Conservation (phyloP, 1,140 invertebrate genomes). For the Penaeus chinensis region DNA sequence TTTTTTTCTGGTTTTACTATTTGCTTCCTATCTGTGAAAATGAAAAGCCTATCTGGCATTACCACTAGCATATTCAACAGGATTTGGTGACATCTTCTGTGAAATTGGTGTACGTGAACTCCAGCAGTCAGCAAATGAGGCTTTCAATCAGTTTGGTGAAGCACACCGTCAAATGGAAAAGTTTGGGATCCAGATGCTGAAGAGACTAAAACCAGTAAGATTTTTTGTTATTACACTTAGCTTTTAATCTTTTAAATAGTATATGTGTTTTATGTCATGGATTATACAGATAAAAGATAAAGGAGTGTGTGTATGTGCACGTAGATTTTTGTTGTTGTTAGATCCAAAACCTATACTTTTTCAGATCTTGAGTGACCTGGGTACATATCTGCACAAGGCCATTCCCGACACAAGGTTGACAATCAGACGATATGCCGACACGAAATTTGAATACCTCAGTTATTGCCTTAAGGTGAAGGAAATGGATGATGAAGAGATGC, state of each 20-base stretch:
- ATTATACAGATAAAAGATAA: no score
- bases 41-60: no score
- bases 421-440: conserved; percentile 96
- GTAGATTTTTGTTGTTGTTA: neutral
- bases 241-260: no score
- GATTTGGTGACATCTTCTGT: conserved; percentile 94
- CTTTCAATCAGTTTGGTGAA: conserved; percentile 94
- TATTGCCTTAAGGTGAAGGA: conserved; percentile 96
- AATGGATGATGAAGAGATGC: conserved; percentile 98
- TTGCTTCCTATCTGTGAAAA: no score
- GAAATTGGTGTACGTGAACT: conserved; percentile 95
- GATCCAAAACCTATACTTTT: conserved; percentile 55
- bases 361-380: conserved; percentile 90
- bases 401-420: conserved; percentile 98
- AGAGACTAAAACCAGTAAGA: conserved; percentile 88
- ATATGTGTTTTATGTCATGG: no score
- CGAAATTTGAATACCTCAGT: conserved; percentile 98
- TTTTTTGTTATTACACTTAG: neutral
- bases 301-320: neutral
- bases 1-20: conserved; percentile 8
- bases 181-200: conserved; percentile 89
- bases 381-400: conserved; percentile 96
- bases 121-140: conserved; percentile 93
- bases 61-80: conserved; percentile 73
- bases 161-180: conserved; percentile 94